Evolutionary conservation across 2,113 vertebrate species (phyloP).

Genomic region (Thomomys bottae): DNA sequence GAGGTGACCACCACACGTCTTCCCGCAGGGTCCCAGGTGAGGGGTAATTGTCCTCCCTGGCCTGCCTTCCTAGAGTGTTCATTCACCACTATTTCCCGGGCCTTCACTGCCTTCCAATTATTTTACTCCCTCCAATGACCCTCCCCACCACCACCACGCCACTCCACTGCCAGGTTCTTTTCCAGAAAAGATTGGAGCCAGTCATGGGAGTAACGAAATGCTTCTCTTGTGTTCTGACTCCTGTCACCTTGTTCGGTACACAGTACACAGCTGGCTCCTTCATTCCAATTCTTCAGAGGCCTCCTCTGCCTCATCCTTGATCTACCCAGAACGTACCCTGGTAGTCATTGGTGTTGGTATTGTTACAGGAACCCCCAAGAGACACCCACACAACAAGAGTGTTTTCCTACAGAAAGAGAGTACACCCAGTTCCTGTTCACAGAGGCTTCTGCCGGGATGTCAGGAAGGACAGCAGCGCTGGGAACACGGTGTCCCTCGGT

Average conservation of each 20-base stretch:
- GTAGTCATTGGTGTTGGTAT: conserved; percentile 68
- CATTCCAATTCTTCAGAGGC: not conserved
- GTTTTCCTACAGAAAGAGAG: conserved; percentile 57
- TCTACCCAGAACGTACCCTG: conserved; percentile 9
- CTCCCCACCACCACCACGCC: no score
- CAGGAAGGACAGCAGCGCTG: conserved; percentile 58
- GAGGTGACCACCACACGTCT: conserved; percentile 40
- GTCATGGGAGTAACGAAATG: not conserved
- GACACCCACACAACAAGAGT: conserved; percentile 42
- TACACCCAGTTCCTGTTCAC: conserved; percentile 60
- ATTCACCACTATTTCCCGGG: not conserved
- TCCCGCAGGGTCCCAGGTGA: conserved; percentile 55
- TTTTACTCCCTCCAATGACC: not conserved
- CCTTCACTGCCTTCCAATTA: not conserved
- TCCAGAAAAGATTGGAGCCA: not conserved
- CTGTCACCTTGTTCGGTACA: not conserved
- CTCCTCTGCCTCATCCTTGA: not conserved
- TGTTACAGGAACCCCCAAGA: conserved; percentile 72
- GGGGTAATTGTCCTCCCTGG: conserved; percentile 16
- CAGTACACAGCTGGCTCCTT: not conserved
- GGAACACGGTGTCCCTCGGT: conserved; percentile 64
- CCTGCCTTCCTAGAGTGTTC: not conserved
- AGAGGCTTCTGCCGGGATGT: conserved; percentile 44
- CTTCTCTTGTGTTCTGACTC: not conserved
- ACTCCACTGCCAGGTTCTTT: conserved; percentile 13